A percentile compares a stretch with the other conserved stretches of the same genome.
Conservation (phyloP, 2,113 vertebrate genomes). For the Bos indicus region DNA sequence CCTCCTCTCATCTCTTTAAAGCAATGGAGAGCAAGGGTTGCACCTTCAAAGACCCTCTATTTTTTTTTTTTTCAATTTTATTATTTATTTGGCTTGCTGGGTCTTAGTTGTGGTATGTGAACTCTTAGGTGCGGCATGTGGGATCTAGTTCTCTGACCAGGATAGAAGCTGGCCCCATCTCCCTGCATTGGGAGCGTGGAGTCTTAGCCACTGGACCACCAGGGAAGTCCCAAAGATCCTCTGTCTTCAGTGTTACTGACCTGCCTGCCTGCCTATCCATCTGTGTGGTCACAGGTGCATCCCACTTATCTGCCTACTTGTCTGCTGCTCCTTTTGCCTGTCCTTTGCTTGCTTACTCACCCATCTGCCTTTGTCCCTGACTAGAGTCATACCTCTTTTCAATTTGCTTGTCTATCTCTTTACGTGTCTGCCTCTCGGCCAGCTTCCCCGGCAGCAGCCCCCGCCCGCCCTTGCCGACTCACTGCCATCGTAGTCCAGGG, state of each 20-base stretch:
- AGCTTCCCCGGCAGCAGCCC: neutral
- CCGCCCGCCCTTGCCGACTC: constrained; percentile 67
- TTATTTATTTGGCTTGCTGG: neutral
- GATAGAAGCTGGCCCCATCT: neutral
- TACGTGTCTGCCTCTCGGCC: neutral
- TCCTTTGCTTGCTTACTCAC: neutral
- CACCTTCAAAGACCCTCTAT: neutral
- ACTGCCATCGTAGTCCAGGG: constrained; percentile 98
- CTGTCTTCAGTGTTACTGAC: neutral
- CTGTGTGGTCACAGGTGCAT: neutral
- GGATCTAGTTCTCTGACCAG: neutral
- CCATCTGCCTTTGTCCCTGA: neutral
- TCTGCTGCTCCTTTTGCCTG: neutral
- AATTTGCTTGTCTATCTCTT: neutral
- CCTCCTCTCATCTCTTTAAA: neutral
- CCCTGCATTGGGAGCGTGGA: neutral
- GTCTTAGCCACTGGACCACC: neutral
- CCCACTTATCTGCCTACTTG: neutral
- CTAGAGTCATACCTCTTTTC: neutral
- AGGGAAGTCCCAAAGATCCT: neutral
- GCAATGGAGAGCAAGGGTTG: neutral
- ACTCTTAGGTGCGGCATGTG: neutral
- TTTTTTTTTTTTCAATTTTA: neutral
- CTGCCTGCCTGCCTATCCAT: neutral
- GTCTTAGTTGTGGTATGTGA: neutral